Conservation (phyloP, 2,797 vertebrate species). For the Cyclopterus lumpus region DNA sequence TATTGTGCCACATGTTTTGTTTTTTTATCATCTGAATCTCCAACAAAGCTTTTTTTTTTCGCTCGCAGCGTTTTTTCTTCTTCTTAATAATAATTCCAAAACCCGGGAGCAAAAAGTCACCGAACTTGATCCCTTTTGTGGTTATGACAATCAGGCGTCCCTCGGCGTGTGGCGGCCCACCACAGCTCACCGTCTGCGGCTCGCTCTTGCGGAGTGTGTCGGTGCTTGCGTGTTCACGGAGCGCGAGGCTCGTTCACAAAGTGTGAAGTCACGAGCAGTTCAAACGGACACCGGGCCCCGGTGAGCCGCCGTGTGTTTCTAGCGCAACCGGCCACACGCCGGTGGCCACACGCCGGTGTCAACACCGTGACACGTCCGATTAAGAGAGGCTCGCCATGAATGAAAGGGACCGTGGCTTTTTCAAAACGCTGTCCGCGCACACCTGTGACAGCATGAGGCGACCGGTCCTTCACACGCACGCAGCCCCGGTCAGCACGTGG, state of each 20-base stretch:
- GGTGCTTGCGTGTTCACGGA: conserved; percentile 18
- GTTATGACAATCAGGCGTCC: conserved; percentile 20
- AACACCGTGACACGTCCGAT: conserved; percentile 64
- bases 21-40: conserved; percentile 19
- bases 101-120: conserved; percentile 21
- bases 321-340: conserved; percentile 46
- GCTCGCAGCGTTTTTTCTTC: too few relatives aligned
- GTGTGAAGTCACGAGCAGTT: conserved; percentile 71
- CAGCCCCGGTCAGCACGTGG: neutral
- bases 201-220: conserved; percentile 8
- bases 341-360: conserved; percentile 35
- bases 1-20: neutral
- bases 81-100: neutral
- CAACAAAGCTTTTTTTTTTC: conserved; percentile 25
- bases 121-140: conserved; percentile 23
- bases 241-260: conserved; percentile 9
- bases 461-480: conserved; percentile 17
- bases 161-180: neutral
- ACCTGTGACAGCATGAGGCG: conserved; percentile 23
- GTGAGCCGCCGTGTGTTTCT: conserved; percentile 53
- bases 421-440: conserved; percentile 5
- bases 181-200: conserved; percentile 7
- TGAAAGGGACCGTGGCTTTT: conserved; percentile 1
- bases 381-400: conserved; percentile 27
- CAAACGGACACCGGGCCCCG: conserved; percentile 47